Evolutionary conservation across 2,797 vertebrate species (phyloP).

Genomic region (Eulemur albifrons): DNA sequence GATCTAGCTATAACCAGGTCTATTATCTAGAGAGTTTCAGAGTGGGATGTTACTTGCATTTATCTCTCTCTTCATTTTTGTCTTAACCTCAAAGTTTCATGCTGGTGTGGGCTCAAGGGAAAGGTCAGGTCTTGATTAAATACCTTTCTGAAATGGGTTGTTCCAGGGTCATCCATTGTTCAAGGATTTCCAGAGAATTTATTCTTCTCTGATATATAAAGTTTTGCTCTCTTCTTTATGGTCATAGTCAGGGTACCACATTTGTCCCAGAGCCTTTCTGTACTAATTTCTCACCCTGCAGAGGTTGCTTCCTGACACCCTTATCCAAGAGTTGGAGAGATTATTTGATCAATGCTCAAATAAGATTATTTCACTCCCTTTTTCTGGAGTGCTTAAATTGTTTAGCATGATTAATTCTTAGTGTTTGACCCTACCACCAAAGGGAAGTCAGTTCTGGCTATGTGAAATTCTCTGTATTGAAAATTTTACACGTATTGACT

Average conservation of each 20-base stretch:
- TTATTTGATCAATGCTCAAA: neutral
- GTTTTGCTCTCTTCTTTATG: conserved; percentile 15
- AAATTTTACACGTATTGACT: neutral
- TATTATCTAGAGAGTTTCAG: conserved; percentile 41
- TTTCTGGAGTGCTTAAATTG: neutral
- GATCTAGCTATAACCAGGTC: conserved; percentile 35
- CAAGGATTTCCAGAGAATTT: conserved; percentile 41
- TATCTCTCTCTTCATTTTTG: conserved; percentile 52
- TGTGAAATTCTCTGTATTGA: neutral
- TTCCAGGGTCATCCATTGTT: conserved; percentile 46
- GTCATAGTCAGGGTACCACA: neutral
- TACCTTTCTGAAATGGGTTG: conserved; percentile 55
- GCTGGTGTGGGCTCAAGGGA: neutral
- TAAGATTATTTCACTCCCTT: neutral
- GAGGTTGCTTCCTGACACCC: neutral
- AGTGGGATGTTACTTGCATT: conserved; percentile 28
- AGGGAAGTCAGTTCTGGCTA: neutral
- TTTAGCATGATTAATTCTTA: neutral
- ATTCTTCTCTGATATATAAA: conserved; percentile 34
- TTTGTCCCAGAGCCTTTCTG: neutral
- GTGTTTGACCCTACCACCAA: neutral
- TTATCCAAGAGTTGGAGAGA: neutral
- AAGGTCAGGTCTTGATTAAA: conserved; percentile 59
- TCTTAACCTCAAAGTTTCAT: conserved; percentile 52
- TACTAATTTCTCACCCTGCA: neutral